Evolutionary conservation across 1,140 invertebrate genomes (phyloP), one percentile per base, ranked within the genome.

Genomic region (Psix sp.): DNA sequence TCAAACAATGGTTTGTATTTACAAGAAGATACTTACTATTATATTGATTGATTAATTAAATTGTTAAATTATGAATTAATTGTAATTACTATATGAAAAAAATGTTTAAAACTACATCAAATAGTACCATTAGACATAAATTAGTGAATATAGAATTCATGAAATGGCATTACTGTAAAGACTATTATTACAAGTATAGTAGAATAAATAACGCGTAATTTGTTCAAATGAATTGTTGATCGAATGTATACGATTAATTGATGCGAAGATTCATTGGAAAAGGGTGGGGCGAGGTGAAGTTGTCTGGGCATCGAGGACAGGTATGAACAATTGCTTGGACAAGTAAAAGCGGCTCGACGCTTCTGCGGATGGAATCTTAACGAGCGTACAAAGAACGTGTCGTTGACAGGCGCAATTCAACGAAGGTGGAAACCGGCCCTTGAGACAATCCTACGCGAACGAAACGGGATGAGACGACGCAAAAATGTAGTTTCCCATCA

Each of bases 401-500:
- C 62, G 71, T 74, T 36, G 62, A 74, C 56, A 74, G 56, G 71
- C 71, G 71, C 62, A 40, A 74, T 74, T 74, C 71, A 67, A 63
- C 71, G 71, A 74, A 67, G 62, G 71, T 74, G 62, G 71, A 74
- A 74, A 74, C 71, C 71, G 62, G 57, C 68, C 40, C 54, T 54
- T 40, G 57, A 66, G 66, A 74, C 62, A 45, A 43, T 62, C 57
- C 51, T 48, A 42, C 38, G 74, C 51, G 63, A 71, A 52, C 60
- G 45, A 42, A 71, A 68, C 43, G 42, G 54, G 56, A 77, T 57
- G 39, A 76, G 52, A 56, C 56, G 43, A 45, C 29, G 72, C 66
- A 83, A 82, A 80, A 78, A 77, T 72, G 48, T 63, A 45, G 70
- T 82, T 84, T 81, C 72, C 81, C 80, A 82, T 82, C 81, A 80